Base-by-base conservation (phyloP, 2,888 invertebrate species). In the Oxytorus armatus region DNA sequence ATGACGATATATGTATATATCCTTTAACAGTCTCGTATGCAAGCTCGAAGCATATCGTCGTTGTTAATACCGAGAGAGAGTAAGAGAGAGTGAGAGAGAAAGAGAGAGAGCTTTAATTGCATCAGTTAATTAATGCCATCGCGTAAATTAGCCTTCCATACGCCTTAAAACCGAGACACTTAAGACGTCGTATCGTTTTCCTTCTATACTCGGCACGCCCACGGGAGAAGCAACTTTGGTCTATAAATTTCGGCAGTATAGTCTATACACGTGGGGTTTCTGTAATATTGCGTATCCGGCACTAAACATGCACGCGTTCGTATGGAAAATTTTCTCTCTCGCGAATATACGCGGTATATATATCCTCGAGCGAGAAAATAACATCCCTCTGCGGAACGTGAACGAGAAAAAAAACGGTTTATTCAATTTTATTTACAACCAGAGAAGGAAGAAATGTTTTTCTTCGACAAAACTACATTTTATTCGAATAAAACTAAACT, bases 51-150 rank as follows among this genome's bases (percentile, higher is more conserved):
- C 55, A 29, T 33, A 55, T 55, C 55, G 51, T 21, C 29, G 39
- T 11, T 14, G 11, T 10, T 16, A 0, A 33, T 36, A 23, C 23
- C 16, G 21, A 11, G 39, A 4, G 29, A 44, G 18, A 44, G 14
- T 7, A 36, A 36, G 57, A 21, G 7, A 55, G 57, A 36, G 33
- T 10, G 11, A 11, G 8, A 16, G 55, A 59, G n/a, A 47, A 44
- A n/a, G 18, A 23, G 33, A 33, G 77, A 77, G 77, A 70, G 66
- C 69, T 77, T 77, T 81, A 81, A 81, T 81, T 81, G 80, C 80
- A 77, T 77, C 77, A 57, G 77, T 74, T 81, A 81, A 81, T 81
- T 81, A 81, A 81, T 81, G 80, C 77, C 57, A 42, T 74, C 73
- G 72, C 77, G 80, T 81, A 81, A 81, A 81, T 81, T 81, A 81